These are phyloP conservation scores for Elephantulus edwardii DNA, from an alignment of 2,113 vertebrate species.

Conservation along the genomic window DNA sequence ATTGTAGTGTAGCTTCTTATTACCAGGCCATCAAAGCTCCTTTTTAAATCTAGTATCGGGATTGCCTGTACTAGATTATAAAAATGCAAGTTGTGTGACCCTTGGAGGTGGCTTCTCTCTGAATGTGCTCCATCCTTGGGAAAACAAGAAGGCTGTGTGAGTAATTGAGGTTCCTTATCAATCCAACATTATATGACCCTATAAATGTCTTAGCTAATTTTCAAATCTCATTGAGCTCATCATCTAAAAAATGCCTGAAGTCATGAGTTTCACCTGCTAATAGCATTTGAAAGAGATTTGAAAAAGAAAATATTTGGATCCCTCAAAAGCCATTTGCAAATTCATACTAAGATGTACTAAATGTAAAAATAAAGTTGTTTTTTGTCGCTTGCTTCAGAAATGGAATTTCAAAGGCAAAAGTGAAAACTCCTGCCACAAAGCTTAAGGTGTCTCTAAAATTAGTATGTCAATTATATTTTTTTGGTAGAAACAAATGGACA, in stretches of 20 bases:
- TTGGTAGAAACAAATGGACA: not conserved
- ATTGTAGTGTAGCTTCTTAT: too few relatives aligned
- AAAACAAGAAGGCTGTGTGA: not conserved
- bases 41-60: too few relatives aligned
- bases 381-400: not conserved
- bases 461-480: not conserved
- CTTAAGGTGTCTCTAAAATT: constrained; percentile 21
- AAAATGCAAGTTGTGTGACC: not conserved
- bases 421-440: constrained; percentile 19
- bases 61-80: not conserved
- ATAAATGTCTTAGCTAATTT: constrained; percentile 61
- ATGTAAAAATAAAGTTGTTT: constrained; percentile 21
- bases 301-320: constrained; percentile 53
- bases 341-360: constrained; percentile 22
- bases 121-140: too few relatives aligned
- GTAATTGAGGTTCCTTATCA: not conserved
- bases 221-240: constrained; percentile 64
- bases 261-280: constrained; percentile 64
- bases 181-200: constrained; percentile 51
- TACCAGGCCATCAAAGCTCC: too few relatives aligned
- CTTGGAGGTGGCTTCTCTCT: not conserved
- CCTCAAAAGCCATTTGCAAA: constrained; percentile 58
- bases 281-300: constrained; percentile 41
- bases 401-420: constrained; percentile 22
- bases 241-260: constrained; percentile 61